Percentiles rank a stretch among this genome's conserved stretches.
Evolutionary conservation across 2,888 invertebrate genomes (phyloP).

Genomic region (Athetis lepigone): DNA sequence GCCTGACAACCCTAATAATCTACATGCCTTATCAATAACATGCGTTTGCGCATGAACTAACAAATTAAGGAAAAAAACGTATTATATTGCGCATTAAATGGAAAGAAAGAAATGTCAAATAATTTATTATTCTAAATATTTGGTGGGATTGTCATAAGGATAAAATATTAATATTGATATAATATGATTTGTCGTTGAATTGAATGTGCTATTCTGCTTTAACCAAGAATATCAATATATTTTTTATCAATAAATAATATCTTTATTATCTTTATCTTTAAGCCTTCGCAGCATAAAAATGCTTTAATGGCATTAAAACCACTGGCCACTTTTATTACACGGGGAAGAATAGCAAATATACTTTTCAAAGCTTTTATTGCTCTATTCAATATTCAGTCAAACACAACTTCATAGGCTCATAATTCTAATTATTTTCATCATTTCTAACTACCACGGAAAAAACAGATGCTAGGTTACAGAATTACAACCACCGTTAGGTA

Average conservation of each 20-base stretch:
- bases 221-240: no score
- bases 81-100: not conserved
- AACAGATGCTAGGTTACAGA: not conserved
- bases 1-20: no score
- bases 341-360: conserved; percentile 7
- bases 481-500: conserved; percentile 46
- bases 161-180: no score
- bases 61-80: conserved; percentile 1
- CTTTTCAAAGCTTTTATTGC: conserved; percentile 11
- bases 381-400: conserved; percentile 3
- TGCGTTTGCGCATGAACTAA: conserved; percentile 23
- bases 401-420: not conserved
- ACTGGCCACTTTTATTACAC: conserved; percentile 18
- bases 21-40: conserved; percentile 14
- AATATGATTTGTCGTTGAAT: no score
- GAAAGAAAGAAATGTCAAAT: not conserved
- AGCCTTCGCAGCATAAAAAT: not conserved
- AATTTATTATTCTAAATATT: no score
- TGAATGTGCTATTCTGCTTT: no score
- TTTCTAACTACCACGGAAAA: not conserved
- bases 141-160: no score
- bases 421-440: conserved; percentile 17
- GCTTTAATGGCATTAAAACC: conserved; percentile 7
- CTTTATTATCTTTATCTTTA: no score
- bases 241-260: no score